Percentiles rank a stretch among this genome's conserved stretches.
Evolutionary conservation across 2,888 invertebrate genomes (phyloP).

Genomic region (Apeira syringaria): DNA sequence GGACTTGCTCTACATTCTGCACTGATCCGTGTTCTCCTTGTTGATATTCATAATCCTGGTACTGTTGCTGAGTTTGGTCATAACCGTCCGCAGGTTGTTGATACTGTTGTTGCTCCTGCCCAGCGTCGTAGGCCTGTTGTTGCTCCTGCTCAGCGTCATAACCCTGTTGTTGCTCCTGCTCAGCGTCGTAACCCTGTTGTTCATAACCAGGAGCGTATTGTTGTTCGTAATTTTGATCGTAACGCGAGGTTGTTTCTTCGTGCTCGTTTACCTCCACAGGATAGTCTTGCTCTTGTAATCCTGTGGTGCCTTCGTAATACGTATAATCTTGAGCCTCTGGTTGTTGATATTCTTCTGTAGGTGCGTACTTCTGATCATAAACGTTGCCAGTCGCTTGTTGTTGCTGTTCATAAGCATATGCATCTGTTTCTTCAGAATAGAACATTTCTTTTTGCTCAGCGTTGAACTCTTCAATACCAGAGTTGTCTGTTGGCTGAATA

Average conservation of each 20-base stretch:
- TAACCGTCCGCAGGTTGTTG: constrained; percentile 5
- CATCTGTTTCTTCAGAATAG: constrained; percentile 49
- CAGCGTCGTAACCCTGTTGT: constrained; percentile 28
- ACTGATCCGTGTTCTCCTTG: constrained; percentile 37
- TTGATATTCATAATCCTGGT: constrained; percentile 30
- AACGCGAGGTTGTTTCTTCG: constrained; percentile 52
- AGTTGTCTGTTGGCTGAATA: constrained; percentile 15
- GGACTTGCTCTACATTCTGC: constrained; percentile 42
- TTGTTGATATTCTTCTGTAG: constrained; percentile 36
- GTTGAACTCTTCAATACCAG: constrained; percentile 54
- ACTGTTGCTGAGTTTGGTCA: constrained; percentile 22
- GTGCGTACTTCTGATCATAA: constrained; percentile 35
- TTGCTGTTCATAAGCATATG: constrained; percentile 42
- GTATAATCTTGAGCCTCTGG: constrained; percentile 43
- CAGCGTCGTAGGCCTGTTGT: no score
- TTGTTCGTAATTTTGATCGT: constrained; percentile 62
- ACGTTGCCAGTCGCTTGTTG: constrained; percentile 28
- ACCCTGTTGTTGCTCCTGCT: constrained; percentile 26
- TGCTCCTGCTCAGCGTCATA: no score
- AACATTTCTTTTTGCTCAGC: constrained; percentile 59
- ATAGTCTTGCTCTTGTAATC: constrained; percentile 42
- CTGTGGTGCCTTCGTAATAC: constrained; percentile 48
- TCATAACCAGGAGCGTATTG: constrained; percentile 48
- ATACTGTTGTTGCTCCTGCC: no score
- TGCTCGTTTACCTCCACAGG: constrained; percentile 51